phyloP scores from a whole-genome alignment of 2,888 invertebrate genomes.

The Diabrotica balteata region DNA sequence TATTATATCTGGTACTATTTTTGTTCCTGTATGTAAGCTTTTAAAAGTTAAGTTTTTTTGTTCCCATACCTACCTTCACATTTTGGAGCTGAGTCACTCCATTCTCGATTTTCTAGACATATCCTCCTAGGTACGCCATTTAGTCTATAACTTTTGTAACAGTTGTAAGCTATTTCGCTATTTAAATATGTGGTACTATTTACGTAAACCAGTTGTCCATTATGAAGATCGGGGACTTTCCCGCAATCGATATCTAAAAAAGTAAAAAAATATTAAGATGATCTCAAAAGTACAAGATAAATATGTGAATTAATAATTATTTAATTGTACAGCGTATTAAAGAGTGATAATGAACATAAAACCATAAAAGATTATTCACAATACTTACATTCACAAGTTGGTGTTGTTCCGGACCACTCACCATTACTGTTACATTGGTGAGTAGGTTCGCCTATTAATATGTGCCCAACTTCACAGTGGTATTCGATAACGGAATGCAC shows the following conservation, averaged over 20 bases:
- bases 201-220: constrained; percentile 77
- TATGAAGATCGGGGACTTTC: constrained; percentile 78
- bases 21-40: not conserved
- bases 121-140: constrained; percentile 75
- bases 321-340: not conserved
- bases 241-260: constrained; percentile 87
- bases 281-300: no score
- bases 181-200: constrained; percentile 83
- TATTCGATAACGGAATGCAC: constrained; percentile 88
- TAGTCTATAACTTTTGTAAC: constrained; percentile 80
- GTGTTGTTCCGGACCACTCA: constrained; percentile 84
- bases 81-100: constrained; percentile 85
- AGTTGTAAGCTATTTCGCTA: constrained; percentile 81
- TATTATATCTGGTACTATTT: no score
- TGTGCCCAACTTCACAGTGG: constrained; percentile 86
- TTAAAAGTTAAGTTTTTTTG: no score
- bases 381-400: constrained; percentile 81
- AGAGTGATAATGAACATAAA: not conserved
- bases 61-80: constrained; percentile 75
- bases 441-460: constrained; percentile 74
- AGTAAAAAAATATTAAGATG: not conserved
- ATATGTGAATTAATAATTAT: no score
- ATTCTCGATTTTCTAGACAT: constrained; percentile 78
- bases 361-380: no score
- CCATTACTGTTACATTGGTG: constrained; percentile 78